Conservation (phyloP, 2,113 vertebrate species). For the Lethenteron camtschaticum region DNA sequence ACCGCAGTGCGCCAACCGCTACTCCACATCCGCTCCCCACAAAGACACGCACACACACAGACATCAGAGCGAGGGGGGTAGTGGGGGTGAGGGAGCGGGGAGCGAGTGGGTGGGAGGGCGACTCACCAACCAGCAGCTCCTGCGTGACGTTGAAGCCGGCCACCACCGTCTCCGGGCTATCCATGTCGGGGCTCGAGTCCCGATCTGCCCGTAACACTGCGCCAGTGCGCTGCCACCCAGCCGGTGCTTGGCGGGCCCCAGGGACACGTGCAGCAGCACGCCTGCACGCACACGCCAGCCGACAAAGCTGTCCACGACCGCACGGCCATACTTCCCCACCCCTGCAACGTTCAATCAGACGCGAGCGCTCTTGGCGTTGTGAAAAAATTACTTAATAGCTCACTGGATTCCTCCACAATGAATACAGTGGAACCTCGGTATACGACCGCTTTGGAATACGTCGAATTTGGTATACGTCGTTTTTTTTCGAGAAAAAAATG, state of each 20-base stretch:
- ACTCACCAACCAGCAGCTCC: conserved; percentile 33
- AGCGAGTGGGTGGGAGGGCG: neutral
- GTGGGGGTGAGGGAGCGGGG: neutral
- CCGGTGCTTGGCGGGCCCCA: conserved; percentile 34
- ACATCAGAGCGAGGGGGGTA: neutral
- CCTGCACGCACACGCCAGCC: conserved; percentile 21
- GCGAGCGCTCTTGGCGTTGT: neutral
- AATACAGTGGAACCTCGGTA: too few species aligned
- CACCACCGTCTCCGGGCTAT: conserved; percentile 27
- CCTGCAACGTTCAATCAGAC: neutral
- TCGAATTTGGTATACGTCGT: too few species aligned
- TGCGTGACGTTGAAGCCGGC: conserved; percentile 49
- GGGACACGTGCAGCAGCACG: conserved; percentile 38
- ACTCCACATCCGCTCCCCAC: too few species aligned
- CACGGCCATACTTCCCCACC: neutral
- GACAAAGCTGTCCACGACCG: neutral
- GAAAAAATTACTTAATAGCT: neutral
- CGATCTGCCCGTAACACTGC: conserved; percentile 59
- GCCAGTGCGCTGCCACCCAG: conserved; percentile 59
- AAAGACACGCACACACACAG: neutral
- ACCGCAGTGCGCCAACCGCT: too few species aligned
- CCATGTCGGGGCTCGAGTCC: conserved; percentile 51
- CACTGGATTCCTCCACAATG: too few species aligned
- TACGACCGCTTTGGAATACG: too few species aligned
- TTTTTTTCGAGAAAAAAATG: too few species aligned